Evolutionary conservation across 2,888 invertebrate genomes (phyloP), one percentile per base, ranked within the genome.

Genomic region (Hylaea fasciaria): DNA sequence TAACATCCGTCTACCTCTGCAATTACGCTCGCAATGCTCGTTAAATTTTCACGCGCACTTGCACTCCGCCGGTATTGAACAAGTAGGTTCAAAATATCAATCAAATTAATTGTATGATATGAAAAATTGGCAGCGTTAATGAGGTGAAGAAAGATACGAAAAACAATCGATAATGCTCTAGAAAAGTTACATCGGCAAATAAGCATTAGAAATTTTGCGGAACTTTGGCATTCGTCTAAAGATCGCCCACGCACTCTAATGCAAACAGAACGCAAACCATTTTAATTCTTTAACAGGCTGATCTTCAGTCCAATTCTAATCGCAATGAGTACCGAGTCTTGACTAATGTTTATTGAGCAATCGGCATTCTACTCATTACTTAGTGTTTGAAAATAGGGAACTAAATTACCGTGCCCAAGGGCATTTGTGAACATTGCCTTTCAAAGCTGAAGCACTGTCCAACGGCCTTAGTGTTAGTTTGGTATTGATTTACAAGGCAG

Each of bases 31-130:
- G 70, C 72, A 62, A 74, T 73, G 77, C 79, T 83, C 76, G 76
- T 86, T 82, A 81, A 81, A 81, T 80, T 77, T 80, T 84, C 75
- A 86, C 78, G 83, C 79, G 74, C 74, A 74, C 74, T 61, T 83
- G 82, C 80, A 68, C 73, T 73, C 78, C 73, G 67, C 74, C 76
- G 76, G 73, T 73, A 75, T 70, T 78, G 74, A 80, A 69, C 74
- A 81, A 74, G 72, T 80, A 47, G 50, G 55, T 62, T 45, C 43
- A 14, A 53, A 47, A 41, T 35, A 47, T 45, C 46, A 46, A 46
- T 51, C 50, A 39, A 39, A 17, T n/a, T 14, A 41, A 22, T 22
- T 22, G 3, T 56, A 22, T 49, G 22, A 32, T 40, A 43, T 28
- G 37, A 32, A 41, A 40, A 0, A 28, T 13, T 32, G 16, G 16